Percentiles rank a stretch among this genome's conserved stretches.
These are phyloP conservation scores for Phania funesta DNA, from an alignment of 2,888 invertebrate genomes.

Conservation along the genomic window DNA sequence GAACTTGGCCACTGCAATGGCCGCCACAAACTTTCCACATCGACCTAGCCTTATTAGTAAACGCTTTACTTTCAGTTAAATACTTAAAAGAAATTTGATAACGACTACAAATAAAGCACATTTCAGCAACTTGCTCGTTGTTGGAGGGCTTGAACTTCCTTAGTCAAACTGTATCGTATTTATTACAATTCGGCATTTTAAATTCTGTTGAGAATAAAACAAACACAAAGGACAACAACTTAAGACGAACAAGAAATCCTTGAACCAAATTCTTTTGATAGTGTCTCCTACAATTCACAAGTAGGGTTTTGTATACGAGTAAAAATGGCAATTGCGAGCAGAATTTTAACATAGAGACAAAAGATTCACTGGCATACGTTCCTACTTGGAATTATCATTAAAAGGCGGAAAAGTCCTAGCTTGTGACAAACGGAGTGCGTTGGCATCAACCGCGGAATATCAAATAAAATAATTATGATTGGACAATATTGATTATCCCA, in stretches of 20 bases:
- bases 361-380: background rate
- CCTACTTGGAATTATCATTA: background rate
- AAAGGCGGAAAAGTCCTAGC: conserved; percentile 4
- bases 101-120: background rate
- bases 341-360: background rate
- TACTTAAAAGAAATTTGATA: conserved; percentile 47
- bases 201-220: background rate
- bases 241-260: conserved; percentile 8
- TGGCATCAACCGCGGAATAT: background rate
- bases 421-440: background rate
- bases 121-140: conserved; percentile 5
- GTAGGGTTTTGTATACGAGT: background rate
- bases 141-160: background rate
- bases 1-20: no score
- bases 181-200: conserved; percentile 30
- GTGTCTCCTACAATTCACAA: conserved; percentile 11
- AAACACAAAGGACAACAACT: conserved; percentile 14
- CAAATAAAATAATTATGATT: no score
- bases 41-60: no score
- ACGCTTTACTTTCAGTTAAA: no score
- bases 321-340: conserved; percentile 23
- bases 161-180: background rate
- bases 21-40: no score
- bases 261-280: conserved; percentile 20
- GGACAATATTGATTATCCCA: no score